phyloP scores from a whole-genome alignment of 1,140 invertebrate species.

The Pseudomyrmex gracilis region DNA sequence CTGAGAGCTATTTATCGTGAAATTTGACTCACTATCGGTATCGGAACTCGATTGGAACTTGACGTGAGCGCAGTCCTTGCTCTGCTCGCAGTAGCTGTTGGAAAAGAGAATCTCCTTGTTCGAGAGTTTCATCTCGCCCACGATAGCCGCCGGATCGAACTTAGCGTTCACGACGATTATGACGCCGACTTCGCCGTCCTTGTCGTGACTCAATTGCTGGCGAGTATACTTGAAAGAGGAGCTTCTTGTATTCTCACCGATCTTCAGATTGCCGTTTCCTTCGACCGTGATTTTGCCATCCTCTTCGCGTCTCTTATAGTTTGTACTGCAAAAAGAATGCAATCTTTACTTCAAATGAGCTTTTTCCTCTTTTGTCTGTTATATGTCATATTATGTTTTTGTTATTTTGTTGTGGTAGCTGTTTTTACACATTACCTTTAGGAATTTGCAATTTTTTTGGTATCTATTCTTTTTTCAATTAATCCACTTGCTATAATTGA shows the following conservation, averaged over 20 bases:
- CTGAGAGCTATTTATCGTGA: background rate
- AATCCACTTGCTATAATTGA: too few relatives aligned
- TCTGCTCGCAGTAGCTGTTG: slow-evolving; percentile 91
- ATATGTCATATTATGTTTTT: background rate
- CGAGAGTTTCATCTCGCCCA: slow-evolving; percentile 89
- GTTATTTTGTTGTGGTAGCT: slow-evolving; percentile 10
- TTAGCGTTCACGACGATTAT: slow-evolving; percentile 85
- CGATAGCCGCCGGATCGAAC: slow-evolving; percentile 85
- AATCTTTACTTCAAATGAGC: slow-evolving; percentile 27
- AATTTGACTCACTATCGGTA: slow-evolving; percentile 83
- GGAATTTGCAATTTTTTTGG: too few relatives aligned
- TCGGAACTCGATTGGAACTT: slow-evolving; percentile 88
- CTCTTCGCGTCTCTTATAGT: slow-evolving; percentile 90
- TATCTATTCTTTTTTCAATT: too few relatives aligned
- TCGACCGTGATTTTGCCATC: slow-evolving; percentile 90
- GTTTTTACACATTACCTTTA: background rate
- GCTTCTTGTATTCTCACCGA: slow-evolving; percentile 88
- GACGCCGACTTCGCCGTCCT: slow-evolving; percentile 88
- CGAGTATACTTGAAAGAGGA: slow-evolving; percentile 90
- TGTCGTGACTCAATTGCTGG: slow-evolving; percentile 86
- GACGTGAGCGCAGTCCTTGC: slow-evolving; percentile 90
- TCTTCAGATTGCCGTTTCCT: slow-evolving; percentile 89
- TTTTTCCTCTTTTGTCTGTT: background rate
- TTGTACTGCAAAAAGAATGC: slow-evolving; percentile 84
- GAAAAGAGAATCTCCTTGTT: slow-evolving; percentile 90